Evolutionary conservation across 2,888 invertebrate species (phyloP), one percentile per base, ranked within the genome.

Genomic region (Cristatella mucedo): DNA sequence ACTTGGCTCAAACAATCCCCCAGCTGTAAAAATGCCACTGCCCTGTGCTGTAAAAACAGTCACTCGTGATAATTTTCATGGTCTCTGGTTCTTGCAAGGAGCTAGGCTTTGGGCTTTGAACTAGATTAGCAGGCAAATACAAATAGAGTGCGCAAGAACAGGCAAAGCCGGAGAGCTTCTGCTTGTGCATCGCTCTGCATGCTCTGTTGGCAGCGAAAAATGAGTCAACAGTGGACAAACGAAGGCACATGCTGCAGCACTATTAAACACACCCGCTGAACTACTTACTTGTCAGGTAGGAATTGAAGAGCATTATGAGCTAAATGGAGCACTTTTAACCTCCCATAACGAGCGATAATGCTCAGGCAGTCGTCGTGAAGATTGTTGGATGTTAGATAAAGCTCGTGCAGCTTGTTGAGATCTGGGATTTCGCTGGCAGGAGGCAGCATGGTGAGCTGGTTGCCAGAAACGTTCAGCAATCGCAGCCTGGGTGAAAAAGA

Each of bases 261-360:
- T 4, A 38, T 16, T 15, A n/a, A 32, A 3, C 11, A 4, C n/a
- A n/a, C 4, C 4, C 1, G 21, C 3, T 9, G 21, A 29, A 16
- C 2, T n/a, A 30, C 49, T 42, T 42, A 68, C 68, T 56, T 59
- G 47, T 68, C 66, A 42, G 58, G 56, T 22, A 69, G 55, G 30
- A 59, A 60, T 36, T 59, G 52, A 11, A 69, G 49, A 22, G 56
- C 55, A 45, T 69, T 69, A 44, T 64, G 56, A 7, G 67, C 61
- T 16, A 69, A 40, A 46, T 69, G 66, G 3, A 69, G 54, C 2
- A 63, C 45, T 46, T 66, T 55, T 3, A 67, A 54, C 31, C 65
- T 47, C 5, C 55, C 53, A 46, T 60, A 67, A 29, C 54, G 51
- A 40, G 61, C 53, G 18, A 68, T 49, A 21, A 56, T 53, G 4